These are phyloP conservation scores for Neotoxoptera formosana DNA, from an alignment of 1,140 invertebrate genomes.

Conservation along the genomic window DNA sequence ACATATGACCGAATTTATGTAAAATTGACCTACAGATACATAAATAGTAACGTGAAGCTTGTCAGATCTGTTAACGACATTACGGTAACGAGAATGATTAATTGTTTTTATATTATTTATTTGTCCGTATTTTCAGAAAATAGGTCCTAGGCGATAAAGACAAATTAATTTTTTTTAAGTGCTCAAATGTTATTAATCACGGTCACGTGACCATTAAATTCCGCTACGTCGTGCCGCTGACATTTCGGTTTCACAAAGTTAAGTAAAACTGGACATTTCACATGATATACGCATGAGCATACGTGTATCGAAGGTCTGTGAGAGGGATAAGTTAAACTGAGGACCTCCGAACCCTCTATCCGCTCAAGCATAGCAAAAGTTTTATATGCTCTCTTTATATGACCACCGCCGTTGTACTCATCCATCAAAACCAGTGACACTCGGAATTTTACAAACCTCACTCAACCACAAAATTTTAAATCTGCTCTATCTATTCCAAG, in stretches of 20 bases:
- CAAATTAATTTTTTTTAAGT: slow-evolving; percentile 53
- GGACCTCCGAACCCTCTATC: not conserved
- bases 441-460: slow-evolving; percentile 22
- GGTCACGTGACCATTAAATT: slow-evolving; percentile 47
- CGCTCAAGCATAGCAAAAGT: slow-evolving; percentile 30
- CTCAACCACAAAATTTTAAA: not conserved
- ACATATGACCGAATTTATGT: not conserved
- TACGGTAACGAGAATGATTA: slow-evolving; percentile 22
- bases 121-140: slow-evolving; percentile 33
- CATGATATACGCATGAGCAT: slow-evolving; percentile 8
- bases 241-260: slow-evolving; percentile 47
- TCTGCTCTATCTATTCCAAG: not conserved
- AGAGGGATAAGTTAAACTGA: slow-evolving; percentile 27
- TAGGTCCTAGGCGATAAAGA: slow-evolving; percentile 36
- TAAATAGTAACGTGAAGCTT: slow-evolving; percentile 11
- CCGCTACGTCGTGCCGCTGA: slow-evolving; percentile 41
- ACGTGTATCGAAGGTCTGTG: not conserved
- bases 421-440: slow-evolving; percentile 39
- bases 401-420: not conserved
- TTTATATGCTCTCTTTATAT: slow-evolving; percentile 22
- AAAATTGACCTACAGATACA: slow-evolving; percentile 11
- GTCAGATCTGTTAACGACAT: slow-evolving; percentile 38
- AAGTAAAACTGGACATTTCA: slow-evolving; percentile 50
- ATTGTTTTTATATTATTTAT: slow-evolving; percentile 40
- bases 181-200: slow-evolving; percentile 50